A percentile compares a stretch with the other conserved stretches of the same genome.
These are phyloP conservation scores for Sylvietta virens DNA, from an alignment of 2,113 vertebrate species.

Conservation along the genomic window DNA sequence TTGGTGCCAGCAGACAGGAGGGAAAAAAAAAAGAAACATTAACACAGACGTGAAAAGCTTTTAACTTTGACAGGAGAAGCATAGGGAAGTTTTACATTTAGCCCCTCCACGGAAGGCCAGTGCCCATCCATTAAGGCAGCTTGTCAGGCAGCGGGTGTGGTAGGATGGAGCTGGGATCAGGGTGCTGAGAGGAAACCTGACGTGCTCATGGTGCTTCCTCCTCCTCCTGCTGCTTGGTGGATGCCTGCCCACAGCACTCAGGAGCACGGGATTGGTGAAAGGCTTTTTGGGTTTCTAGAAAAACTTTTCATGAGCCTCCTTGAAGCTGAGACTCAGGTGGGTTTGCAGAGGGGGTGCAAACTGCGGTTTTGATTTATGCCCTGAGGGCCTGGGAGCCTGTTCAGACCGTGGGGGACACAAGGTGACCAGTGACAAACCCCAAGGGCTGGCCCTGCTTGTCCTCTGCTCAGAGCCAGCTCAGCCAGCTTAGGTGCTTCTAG, in stretches of 20 bases:
- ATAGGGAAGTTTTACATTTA: conserved; percentile 75
- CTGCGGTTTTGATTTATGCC: background rate
- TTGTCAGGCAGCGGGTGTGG: conserved; percentile 11
- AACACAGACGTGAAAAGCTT: conserved; percentile 76
- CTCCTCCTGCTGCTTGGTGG: background rate
- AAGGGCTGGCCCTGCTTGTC: background rate
- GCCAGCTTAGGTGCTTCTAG: rapidly evolving
- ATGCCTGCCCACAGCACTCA: background rate
- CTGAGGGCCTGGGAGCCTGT: background rate
- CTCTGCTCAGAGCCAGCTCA: background rate
- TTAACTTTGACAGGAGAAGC: conserved; percentile 76
- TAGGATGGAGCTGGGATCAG: background rate
- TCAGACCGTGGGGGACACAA: background rate
- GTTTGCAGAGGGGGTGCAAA: background rate
- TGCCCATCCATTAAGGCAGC: conserved; percentile 57
- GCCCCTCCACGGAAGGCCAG: conserved; percentile 57
- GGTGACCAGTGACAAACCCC: background rate
- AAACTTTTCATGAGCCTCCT: background rate
- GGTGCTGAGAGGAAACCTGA: background rate
- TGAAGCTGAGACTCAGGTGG: background rate
- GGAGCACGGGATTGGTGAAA: rapidly evolving
- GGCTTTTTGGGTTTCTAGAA: background rate
- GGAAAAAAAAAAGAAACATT: conserved; percentile 61
- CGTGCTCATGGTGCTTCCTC: background rate
- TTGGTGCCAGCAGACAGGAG: conserved; percentile 71